Conservation (phyloP, 2,888 invertebrate species). For the Rutpela maculata region DNA sequence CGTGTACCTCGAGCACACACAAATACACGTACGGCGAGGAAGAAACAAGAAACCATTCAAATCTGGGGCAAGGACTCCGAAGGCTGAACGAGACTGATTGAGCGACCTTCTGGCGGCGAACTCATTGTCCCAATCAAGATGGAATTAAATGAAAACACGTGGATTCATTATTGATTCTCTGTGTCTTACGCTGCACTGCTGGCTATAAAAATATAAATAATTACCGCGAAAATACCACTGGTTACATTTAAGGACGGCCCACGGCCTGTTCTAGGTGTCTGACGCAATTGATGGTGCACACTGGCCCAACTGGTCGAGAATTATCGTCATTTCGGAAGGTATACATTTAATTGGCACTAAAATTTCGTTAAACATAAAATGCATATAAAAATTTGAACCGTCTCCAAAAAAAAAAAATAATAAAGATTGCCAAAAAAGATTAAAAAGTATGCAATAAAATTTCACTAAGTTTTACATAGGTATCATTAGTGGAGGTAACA, state of each 20-base stretch:
- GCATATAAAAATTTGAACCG: background rate
- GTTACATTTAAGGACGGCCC: background rate
- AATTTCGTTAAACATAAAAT: background rate
- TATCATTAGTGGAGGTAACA: too few relatives aligned
- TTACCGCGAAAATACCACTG: background rate
- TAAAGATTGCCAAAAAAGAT: too few relatives aligned
- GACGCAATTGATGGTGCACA: background rate
- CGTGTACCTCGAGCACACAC: background rate
- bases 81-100: slow-evolving; percentile 22
- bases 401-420: too few relatives aligned
- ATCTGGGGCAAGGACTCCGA: slow-evolving; percentile 42
- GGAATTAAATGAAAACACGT: slow-evolving; percentile 11
- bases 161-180: background rate
- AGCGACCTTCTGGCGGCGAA: slow-evolving; percentile 17
- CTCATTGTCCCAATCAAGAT: slow-evolving; percentile 22
- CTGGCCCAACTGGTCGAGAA: background rate
- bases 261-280: background rate
- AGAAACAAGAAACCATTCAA: slow-evolving; percentile 13
- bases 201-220: slow-evolving; percentile 13
- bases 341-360: background rate
- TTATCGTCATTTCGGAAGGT: background rate
- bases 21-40: background rate
- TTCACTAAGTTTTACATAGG: too few relatives aligned
- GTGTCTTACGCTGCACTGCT: background rate
- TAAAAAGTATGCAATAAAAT: too few relatives aligned